Evolutionary conservation across 2,888 invertebrate genomes (phyloP), one percentile per base, ranked within the genome.

Genomic region (Macrophya alboannulata): DNA sequence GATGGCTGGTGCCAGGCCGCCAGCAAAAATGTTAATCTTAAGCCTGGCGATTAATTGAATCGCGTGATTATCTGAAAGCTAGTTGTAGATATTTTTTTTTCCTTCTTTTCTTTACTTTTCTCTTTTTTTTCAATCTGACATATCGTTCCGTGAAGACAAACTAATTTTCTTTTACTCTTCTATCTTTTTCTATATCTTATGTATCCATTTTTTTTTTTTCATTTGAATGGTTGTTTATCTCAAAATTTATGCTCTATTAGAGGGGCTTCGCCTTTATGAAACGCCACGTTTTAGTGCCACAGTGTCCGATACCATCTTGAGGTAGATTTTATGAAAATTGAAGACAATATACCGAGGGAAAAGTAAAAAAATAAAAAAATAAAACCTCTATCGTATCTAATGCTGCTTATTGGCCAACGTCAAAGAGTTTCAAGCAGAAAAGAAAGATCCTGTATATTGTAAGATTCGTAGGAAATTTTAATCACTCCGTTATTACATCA

Each of bases 21-120:
- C 51, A 68, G 31, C 68, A 71, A 71, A 83, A 31, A 83, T 83
- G 83, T 83, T 83, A 83, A 83, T 83, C 83, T 83, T 71, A 83
- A 68, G 43, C 71, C 37, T 3, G 31, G 68, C 51, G 83, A 83
- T 83, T 83, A 68, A 83, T 83, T 83, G 82, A 82, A 82, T 82
- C 82, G 82, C 82, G 82, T 82, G 65, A 82, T 65, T 65, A 65
- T 82, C 45, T 37, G 65, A 43, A 82, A 65, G 55, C 1, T 76
- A 8, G 12, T 55, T 55, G 40, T 10, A 10, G 79, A 10, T 79
- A 25, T 62, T 9, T 17, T 71, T 31, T 37, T 43, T 40, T 40
- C 43, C 4, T 72, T 72, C 10, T 72, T 31, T 71, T 71, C 15
- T 43, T 72, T 21, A 45, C 10, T 71, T 71, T 37, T 43, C 12